Percentiles rank a stretch among this genome's conserved stretches.
Evolutionary conservation across 2,797 vertebrate species (phyloP).

Genomic region (Hydrolagus colliei): DNA sequence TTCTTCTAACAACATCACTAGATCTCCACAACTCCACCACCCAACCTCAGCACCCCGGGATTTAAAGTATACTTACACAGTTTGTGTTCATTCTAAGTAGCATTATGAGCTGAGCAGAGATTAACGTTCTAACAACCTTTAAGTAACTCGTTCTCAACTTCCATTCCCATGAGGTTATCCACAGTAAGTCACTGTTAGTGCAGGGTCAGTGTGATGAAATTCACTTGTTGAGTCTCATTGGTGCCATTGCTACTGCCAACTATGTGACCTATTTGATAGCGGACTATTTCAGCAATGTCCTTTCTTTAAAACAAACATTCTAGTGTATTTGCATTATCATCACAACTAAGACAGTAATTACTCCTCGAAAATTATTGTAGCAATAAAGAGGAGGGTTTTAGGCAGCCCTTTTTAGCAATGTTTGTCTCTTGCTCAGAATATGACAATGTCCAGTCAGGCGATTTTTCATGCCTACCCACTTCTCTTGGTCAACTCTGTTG

Average conservation of each 20-base stretch:
- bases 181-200: constrained; percentile 57
- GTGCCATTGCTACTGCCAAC: constrained; percentile 61
- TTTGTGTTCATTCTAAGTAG: constrained; percentile 47
- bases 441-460: too few species aligned
- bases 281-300: constrained; percentile 59
- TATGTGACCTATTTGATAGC: constrained; percentile 64
- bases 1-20: constrained; percentile 46
- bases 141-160: constrained; percentile 64
- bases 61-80: constrained; percentile 45
- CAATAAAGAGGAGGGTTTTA: background rate
- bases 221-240: constrained; percentile 69
- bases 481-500: too few species aligned
- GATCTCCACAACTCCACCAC: constrained; percentile 46
- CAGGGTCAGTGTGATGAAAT: constrained; percentile 66
- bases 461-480: too few species aligned
- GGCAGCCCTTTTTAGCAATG: background rate
- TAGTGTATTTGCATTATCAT: background rate
- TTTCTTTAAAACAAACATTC: constrained; percentile 46
- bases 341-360: background rate
- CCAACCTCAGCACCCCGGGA: constrained; percentile 38
- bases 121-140: constrained; percentile 61
- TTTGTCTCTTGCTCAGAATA: background rate
- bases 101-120: constrained; percentile 54
- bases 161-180: constrained; percentile 61
- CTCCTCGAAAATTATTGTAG: background rate